phyloP scores from a whole-genome alignment of 1,140 invertebrate genomes.

The Carposina sasakii region DNA sequence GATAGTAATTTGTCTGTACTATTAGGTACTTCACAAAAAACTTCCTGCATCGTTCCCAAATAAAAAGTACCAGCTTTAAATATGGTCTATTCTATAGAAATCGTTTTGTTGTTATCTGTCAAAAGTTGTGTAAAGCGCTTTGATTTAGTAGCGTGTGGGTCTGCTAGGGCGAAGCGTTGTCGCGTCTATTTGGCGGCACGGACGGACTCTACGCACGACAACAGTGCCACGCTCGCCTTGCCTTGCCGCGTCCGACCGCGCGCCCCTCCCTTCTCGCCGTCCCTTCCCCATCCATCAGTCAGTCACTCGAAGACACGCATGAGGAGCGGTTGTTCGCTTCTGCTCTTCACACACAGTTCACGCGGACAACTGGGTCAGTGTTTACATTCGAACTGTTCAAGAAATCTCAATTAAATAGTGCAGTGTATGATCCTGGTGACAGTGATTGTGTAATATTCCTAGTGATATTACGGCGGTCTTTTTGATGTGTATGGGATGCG shows the following conservation, averaged over 20 bases:
- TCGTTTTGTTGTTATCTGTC: too few species aligned
- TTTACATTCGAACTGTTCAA: conserved; percentile 39
- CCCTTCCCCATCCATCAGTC: conserved; percentile 59
- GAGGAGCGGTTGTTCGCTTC: conserved; percentile 39
- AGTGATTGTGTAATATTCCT: conserved; percentile 17
- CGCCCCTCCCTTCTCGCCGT: conserved; percentile 22
- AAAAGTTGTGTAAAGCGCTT: too few species aligned
- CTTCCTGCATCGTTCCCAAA: too few species aligned
- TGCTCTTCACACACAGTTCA: conserved; percentile 37
- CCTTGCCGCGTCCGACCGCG: conserved; percentile 35
- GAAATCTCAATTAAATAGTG: conserved; percentile 42
- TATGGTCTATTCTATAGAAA: too few species aligned
- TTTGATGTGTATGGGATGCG: conserved; percentile 69
- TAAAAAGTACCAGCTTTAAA: too few species aligned
- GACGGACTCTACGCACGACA: too few species aligned
- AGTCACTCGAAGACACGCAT: conserved; percentile 56
- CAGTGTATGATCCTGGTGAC: conserved; percentile 49
- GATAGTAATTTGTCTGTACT: too few species aligned
- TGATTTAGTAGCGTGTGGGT: too few species aligned
- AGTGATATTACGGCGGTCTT: conserved; percentile 48
- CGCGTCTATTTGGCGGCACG: too few species aligned
- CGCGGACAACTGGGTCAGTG: conserved; percentile 65
- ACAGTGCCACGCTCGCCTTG: conserved; percentile 33
- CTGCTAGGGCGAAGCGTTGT: too few species aligned
- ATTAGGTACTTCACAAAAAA: too few species aligned